Base-by-base conservation (phyloP, 1,140 invertebrate species). In the Polyergus mexicanus region DNA sequence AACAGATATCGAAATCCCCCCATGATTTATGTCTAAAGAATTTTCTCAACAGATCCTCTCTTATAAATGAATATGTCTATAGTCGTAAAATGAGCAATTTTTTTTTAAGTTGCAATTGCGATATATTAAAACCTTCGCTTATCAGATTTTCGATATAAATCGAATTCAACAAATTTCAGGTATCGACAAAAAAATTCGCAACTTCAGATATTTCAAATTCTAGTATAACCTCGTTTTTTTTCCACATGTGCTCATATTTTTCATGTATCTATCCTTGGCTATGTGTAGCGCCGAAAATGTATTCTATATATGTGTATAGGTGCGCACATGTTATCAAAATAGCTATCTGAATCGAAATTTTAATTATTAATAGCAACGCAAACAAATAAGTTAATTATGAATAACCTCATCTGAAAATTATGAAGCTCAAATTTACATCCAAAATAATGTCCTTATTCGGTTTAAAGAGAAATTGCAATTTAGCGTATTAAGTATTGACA, bases 361-460 rank as follows among this genome's bases (percentile, higher is more conserved):
- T 60, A 51, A 72, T 72, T 32, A 35, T 47, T 47, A 58, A 72
- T n/a, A 44, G 7, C 38, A 54, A 47, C 19, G 8, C 2, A 62
- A 62, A 25, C 38, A 72, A 71, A 81, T 72, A 83, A 74, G 68
- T 72, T 83, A 60, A 83, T 44, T 28, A 83, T 74, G 56, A 25
- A 83, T 58, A 58, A 56, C 11, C 25, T 83, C 38, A 22, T 11
- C 22, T 28, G 54, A 41, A 72, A 74, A 60, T 83, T 60, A 22
- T 19, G 16, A 66, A 68, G n/a, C 25, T 60, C 7, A 25, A 74
- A 72, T 51, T 11, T 10, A 32, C 19, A 10, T 58, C 58, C 25
- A 38, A 28, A 74, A 74, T 74, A 74, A 72, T 72, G 35, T 74
- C 41, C 38, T 32, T 58, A 71, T 22, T 72, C 38, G 11, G 11